Evolutionary conservation across 2,797 vertebrate genomes (phyloP), one percentile per base, ranked within the genome.

Genomic region (Thunnus albacares): DNA sequence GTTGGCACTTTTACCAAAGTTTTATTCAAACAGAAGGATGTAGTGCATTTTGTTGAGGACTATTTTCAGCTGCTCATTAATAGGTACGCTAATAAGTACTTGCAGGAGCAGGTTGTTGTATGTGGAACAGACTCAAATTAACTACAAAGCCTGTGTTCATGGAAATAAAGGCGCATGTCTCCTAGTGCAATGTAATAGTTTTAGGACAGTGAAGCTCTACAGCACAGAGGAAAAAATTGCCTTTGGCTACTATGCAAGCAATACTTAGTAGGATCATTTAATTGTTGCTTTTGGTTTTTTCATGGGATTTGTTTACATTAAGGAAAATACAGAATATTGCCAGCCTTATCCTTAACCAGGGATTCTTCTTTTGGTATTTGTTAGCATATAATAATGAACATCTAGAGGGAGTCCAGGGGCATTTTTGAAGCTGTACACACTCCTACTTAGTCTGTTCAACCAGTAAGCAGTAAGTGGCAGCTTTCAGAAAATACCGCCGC

Each of bases 381-480:
- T 20, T 7, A 51, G 47, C 17, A 8, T 20, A 51, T 20, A 1
- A 20, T 13, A 22, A 56, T 52, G 33, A 57, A 45, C 38, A 15
- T 22, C 41, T 20, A 59, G 24, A 45, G 45, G 38, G 9, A 5
- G 49, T 62, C 28, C 33, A 45, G 28, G 5, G 26, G 5, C 51
- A 18, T 20, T 76, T 71, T 13, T 60, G 26, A 65, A 66, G 41
- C 24, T 8, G 9, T 18, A 28, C 64, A 82, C 49, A 60, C 17
- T 75, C 49, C 22, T 26, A 57, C 22, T 24, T n/a, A 60, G 62
- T 22, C 72, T 20, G 58, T 80, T 26, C 53, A 55, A 63, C 58
- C 69, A 72, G 35, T 79, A 71, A 49, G 75, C 85, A 83, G 62
- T 86, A 75, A 85, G 75, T 83, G 87, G 78, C 88, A 81, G 81